These are phyloP conservation scores for Pseudotriccus pelzelni DNA, from an alignment of 2,797 vertebrate species.

Conservation along the genomic window DNA sequence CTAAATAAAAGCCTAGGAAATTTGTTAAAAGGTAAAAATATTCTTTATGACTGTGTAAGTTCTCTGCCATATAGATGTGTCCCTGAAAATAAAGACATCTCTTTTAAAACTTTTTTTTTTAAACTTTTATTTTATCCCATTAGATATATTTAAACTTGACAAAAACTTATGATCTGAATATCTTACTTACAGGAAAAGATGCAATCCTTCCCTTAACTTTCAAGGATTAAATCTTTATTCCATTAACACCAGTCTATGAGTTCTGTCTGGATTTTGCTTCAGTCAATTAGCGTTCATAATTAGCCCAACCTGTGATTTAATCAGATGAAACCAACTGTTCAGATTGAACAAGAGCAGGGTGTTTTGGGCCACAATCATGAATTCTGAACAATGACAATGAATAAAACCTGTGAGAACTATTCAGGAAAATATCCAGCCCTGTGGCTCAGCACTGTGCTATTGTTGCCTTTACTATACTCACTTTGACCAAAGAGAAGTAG, in stretches of 20 bases:
- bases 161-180: neutral
- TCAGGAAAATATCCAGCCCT: neutral
- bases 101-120: neutral
- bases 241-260: neutral
- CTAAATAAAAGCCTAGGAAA: neutral
- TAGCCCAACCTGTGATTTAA: neutral
- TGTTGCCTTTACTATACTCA: neutral
- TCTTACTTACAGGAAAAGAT: neutral
- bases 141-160: neutral
- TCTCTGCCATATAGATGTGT: neutral
- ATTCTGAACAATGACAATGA: neutral
- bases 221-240: neutral
- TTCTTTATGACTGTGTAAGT: neutral
- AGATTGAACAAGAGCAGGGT: neutral
- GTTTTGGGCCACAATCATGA: neutral
- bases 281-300: neutral
- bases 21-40: neutral
- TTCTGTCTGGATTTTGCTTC: neutral
- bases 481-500: neutral
- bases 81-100: neutral
- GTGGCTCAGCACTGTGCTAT: fast-evolving
- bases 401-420: neutral
- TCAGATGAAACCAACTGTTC: neutral
- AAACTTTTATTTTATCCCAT: neutral
- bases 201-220: neutral